These are phyloP conservation scores for Pollenia amentaria DNA, from an alignment of 2,888 invertebrate species.

Conservation along the genomic window DNA sequence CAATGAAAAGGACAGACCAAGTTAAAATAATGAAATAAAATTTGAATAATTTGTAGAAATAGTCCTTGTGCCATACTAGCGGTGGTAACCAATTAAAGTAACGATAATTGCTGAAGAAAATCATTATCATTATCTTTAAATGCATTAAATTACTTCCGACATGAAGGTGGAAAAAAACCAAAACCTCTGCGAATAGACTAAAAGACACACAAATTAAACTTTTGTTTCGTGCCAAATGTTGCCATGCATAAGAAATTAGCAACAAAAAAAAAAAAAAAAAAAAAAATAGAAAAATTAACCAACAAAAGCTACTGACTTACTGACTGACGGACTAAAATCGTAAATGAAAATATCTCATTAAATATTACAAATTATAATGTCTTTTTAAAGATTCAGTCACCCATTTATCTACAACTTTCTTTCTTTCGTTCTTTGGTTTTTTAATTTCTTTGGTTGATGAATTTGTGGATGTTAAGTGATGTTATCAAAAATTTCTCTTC, in stretches of 20 bases:
- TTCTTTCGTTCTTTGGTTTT: not conserved
- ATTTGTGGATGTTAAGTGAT: slow-evolving; percentile 60
- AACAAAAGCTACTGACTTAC: not conserved
- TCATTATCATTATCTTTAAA: slow-evolving; percentile 65
- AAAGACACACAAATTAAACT: not conserved
- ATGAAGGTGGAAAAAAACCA: slow-evolving; percentile 54
- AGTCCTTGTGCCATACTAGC: slow-evolving; percentile 54
- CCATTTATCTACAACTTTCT: slow-evolving; percentile 56
- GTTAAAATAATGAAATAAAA: not conserved
- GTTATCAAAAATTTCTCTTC: slow-evolving; percentile 44
- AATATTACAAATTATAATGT: slow-evolving; percentile 45
- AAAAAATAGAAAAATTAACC: not conserved
- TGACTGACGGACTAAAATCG: slow-evolving; percentile 8
- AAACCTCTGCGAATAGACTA: not conserved
- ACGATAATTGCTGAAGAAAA: slow-evolving; percentile 65
- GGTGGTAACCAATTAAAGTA: slow-evolving; percentile 62
- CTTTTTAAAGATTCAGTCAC: slow-evolving; percentile 40
- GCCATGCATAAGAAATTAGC: slow-evolving; percentile 22
- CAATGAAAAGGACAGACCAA: not conserved
- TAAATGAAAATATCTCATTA: slow-evolving; percentile 63
- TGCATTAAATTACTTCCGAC: slow-evolving; percentile 69
- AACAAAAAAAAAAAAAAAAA: not conserved
- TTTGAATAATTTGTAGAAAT: slow-evolving; percentile 14
- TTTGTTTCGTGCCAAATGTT: slow-evolving; percentile 38
- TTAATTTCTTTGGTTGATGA: slow-evolving; percentile 21